Evolutionary conservation across 2,888 invertebrate genomes (phyloP), one percentile per base, ranked within the genome.

Genomic region (Ypsolopha scabrella): DNA sequence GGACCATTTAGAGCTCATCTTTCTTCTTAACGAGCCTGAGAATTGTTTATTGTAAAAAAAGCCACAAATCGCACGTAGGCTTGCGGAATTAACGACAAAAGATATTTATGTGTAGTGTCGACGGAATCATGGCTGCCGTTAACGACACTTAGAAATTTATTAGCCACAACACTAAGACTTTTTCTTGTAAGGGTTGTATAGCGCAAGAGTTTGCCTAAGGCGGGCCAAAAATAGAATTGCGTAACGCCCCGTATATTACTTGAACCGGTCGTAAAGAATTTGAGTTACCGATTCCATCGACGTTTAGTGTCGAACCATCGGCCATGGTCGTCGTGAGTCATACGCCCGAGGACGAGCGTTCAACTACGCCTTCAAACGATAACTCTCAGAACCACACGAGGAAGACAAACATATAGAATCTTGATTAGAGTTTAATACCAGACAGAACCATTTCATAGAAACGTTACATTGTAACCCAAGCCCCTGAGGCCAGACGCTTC

Each of bases 31-130:
- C 80, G 85, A 80, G 58, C 77, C 59, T 58, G 62, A 58, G 77
- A 73, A 85, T 79, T 81, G 80, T 85, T 86, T 82, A 85, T 81
- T 72, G 80, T 77, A 81, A 74, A 80, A 73, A 60, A 60, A 77
- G 67, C 68, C 70, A 67, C 70, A 71, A 72, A 67, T 70, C 65
- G 64, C 68, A 59, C 62, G 59, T 61, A 61, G 68, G 70, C 66
- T 72, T 69, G 67, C 62, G 60, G 66, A 61, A 73, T 76, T 72
- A 80, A 79, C 70, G 68, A 70, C 68, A 68, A 57, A 67, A 70
- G 68, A 74, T 77, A 82, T 82, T 80, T 80, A 82, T 67, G 74
- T 67, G 68, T 62, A 74, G 61, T 63, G 68, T 65, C 60, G 61
- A 56, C 39, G 39, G 38, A 45, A 41, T 41, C 33, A 49, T 49